Percentiles rank a stretch among this genome's conserved stretches.
Evolutionary conservation across 2,797 vertebrate species (phyloP).

Genomic region (Typhlichthys eigenmanni): DNA sequence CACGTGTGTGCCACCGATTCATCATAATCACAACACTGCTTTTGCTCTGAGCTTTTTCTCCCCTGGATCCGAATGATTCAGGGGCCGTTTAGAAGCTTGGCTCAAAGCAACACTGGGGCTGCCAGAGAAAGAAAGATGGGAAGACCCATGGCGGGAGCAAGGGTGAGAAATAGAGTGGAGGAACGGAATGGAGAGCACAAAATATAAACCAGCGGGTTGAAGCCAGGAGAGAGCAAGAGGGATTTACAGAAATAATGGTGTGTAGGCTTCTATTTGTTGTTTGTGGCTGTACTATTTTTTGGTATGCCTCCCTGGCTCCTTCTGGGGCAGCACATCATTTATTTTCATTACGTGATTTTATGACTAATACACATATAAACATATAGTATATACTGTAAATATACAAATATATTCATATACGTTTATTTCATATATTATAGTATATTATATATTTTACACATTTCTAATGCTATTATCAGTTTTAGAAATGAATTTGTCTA

Average conservation of each 20-base stretch:
- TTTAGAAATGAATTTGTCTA: not conserved
- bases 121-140: constrained; percentile 40
- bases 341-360: too few relatives aligned
- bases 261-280: constrained; percentile 43
- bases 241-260: constrained; percentile 4
- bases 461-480: not conserved
- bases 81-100: constrained; percentile 58
- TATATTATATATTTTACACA: too few relatives aligned
- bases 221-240: constrained; percentile 23
- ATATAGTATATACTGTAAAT: too few relatives aligned
- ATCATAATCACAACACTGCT: constrained; percentile 58
- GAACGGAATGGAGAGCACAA: constrained; percentile 2
- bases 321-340: not conserved
- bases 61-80: constrained; percentile 40
- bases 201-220: not conserved
- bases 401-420: too few relatives aligned
- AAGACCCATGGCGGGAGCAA: not conserved
- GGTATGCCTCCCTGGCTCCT: not conserved
- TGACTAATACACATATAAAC: too few relatives aligned
- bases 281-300: constrained; percentile 24
- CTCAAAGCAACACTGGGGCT: constrained; percentile 26
- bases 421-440: too few relatives aligned
- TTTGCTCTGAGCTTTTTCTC: constrained; percentile 34
- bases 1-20: constrained; percentile 50
- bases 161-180: constrained; percentile 17